A percentile compares a stretch with the other conserved stretches of the same genome.
Evolutionary conservation across 2,113 vertebrate genomes (phyloP).

Genomic region (Actenoides hombroni): DNA sequence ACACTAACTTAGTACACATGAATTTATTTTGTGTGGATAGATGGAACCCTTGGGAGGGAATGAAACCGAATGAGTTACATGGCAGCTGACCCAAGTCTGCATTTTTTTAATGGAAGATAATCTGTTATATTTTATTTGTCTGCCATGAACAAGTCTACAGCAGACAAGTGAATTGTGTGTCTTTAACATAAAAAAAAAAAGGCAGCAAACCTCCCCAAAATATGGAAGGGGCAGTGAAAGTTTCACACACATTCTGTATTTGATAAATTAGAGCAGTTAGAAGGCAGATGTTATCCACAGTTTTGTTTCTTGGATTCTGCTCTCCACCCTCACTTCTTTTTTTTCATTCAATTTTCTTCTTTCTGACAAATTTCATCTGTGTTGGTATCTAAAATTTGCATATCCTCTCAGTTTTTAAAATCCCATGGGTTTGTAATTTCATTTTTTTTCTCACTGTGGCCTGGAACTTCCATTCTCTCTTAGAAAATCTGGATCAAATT

Average conservation of each 20-base stretch:
- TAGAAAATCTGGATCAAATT: background rate
- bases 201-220: background rate
- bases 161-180: constrained; percentile 3
- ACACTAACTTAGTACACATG: background rate
- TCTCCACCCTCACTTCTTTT: background rate
- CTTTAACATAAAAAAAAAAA: background rate
- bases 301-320: background rate
- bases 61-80: background rate
- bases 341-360: background rate
- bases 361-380: background rate
- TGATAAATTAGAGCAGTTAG: background rate
- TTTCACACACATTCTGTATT: background rate
- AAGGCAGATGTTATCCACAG: background rate
- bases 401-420: background rate
- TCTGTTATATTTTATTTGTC: constrained; percentile 42
- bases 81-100: constrained; percentile 25
- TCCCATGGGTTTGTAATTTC: background rate
- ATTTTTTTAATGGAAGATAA: constrained; percentile 49
- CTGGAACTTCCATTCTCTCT: background rate
- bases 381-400: background rate
- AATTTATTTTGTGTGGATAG: constrained; percentile 48
- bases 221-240: background rate
- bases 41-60: constrained; percentile 53
- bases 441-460: background rate
- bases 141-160: background rate